Evolutionary conservation across 1,140 invertebrate species (phyloP).

Genomic region (Diabrotica undecimpunctata): DNA sequence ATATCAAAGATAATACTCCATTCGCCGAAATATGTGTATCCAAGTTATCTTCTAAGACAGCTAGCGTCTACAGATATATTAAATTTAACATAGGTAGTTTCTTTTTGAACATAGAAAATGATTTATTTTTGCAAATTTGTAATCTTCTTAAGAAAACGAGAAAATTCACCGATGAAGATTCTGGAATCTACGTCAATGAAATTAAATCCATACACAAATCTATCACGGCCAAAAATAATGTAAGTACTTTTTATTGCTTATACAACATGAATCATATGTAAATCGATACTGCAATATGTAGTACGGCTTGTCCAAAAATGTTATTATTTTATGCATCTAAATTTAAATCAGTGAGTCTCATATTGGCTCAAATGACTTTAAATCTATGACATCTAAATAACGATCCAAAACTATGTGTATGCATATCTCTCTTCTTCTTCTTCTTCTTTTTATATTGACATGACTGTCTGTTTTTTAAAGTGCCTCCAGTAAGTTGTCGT

Average conservation of each 20-base stretch:
- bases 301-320: too few species aligned
- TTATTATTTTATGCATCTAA: too few species aligned
- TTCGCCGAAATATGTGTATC: constrained; percentile 66
- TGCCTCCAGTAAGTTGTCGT: too few species aligned
- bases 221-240: constrained; percentile 25
- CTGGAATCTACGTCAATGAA: constrained; percentile 33
- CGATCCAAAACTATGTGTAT: too few species aligned
- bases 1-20: constrained; percentile 51
- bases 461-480: too few species aligned
- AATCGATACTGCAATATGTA: too few species aligned
- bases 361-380: too few species aligned
- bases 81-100: constrained; percentile 70
- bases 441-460: too few species aligned
- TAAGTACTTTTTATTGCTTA: constrained; percentile 21
- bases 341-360: too few species aligned
- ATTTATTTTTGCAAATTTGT: constrained; percentile 56
- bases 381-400: too few species aligned
- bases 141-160: constrained; percentile 30
- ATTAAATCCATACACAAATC: constrained; percentile 35
- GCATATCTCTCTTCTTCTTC: too few species aligned
- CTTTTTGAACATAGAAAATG: constrained; percentile 71
- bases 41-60: constrained; percentile 45
- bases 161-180: constrained; percentile 31
- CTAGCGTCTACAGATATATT: constrained; percentile 66
- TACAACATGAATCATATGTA: too few species aligned